Evolutionary conservation across 2,797 vertebrate genomes (phyloP), one percentile per base, ranked within the genome.

Genomic region (Chiroxiphia lanceolata): DNA sequence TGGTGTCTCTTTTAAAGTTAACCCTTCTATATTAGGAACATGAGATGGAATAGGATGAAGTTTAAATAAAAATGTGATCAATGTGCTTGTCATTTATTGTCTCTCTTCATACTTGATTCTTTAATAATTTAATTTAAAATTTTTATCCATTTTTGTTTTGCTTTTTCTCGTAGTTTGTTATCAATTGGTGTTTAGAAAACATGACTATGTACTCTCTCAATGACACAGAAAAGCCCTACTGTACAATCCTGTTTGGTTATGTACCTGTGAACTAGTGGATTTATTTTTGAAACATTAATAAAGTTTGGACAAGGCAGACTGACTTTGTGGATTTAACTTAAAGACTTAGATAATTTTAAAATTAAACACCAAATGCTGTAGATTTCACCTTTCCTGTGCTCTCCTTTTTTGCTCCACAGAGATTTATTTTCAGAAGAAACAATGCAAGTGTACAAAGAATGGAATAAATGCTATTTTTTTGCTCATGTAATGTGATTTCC

Each of bases 321-420:
- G n/a, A 68, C 9, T 5, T 45, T 17, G 40, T 64, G 17, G 12
- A 51, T 61, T 81, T 83, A 70, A 3, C 15, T 29, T 48, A 86
- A 68, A 47, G 27, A 16, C 23, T 38, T 61, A 61, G 18, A 77
- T 48, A 10, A 18, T 44, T 67, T 57, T 54, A 67, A 78, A 79
- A 60, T 60, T 63, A 57, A 61, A n/a, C 4, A 18, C 10, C 47
- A 20, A 74, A 67, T 22, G 2, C 18, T 61, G 42, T 18, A 61
- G 6, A 51, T 67, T 3, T 54, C 25, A n/a, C 7, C 5, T 80
- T 71, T 50, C n/a, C 44, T 7, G 0, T 51, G 1, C 1, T 68
- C 12, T 54, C 8, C 6, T 25, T 51, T 69, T 63, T 70, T 18
- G n/a, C 19, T 81, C 10, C 33, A 27, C 15, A 48, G 13, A 67